phyloP scores from a whole-genome alignment of 2,113 vertebrate species.

The Xiphorhynchus elegans region DNA sequence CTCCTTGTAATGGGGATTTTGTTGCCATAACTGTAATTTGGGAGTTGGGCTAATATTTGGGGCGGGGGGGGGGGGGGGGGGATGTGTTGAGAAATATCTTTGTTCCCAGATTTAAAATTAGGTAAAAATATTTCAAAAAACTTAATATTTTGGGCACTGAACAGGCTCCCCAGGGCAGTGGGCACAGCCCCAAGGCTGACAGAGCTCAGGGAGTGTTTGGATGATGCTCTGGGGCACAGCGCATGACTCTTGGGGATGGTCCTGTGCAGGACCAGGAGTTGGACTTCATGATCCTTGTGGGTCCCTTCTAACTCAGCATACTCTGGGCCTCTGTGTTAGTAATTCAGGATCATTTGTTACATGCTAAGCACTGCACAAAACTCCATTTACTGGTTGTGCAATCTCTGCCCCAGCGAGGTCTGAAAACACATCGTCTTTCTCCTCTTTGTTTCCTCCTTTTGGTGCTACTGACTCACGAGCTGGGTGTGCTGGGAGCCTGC shows the following conservation, averaged over 20 bases:
- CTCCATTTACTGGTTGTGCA: not conserved
- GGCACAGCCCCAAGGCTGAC: not conserved
- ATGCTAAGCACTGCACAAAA: not conserved
- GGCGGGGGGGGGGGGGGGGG: too few relatives aligned
- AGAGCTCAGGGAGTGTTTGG: not conserved
- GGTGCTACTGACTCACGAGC: conserved; percentile 53
- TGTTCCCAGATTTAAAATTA: not conserved
- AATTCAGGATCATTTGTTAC: not conserved
- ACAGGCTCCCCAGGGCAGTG: not conserved
- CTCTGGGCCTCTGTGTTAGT: not conserved
- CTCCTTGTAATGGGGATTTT: not conserved
- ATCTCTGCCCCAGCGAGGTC: not conserved
- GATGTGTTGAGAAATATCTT: too few relatives aligned
- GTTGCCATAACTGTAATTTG: not conserved
- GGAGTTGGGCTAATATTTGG: not conserved
- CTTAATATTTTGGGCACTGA: not conserved
- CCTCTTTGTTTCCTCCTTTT: not conserved
- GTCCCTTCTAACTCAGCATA: not conserved
- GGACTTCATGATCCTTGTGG: not conserved
- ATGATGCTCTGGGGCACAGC: not conserved
- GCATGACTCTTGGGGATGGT: not conserved
- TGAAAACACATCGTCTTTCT: conserved; percentile 1
- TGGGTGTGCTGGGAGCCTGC: conserved; percentile 21
- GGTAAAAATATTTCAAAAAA: not conserved
- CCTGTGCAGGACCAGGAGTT: not conserved